Base-by-base conservation (phyloP, 2,113 vertebrate species). In the Rhinogobius similis region DNA sequence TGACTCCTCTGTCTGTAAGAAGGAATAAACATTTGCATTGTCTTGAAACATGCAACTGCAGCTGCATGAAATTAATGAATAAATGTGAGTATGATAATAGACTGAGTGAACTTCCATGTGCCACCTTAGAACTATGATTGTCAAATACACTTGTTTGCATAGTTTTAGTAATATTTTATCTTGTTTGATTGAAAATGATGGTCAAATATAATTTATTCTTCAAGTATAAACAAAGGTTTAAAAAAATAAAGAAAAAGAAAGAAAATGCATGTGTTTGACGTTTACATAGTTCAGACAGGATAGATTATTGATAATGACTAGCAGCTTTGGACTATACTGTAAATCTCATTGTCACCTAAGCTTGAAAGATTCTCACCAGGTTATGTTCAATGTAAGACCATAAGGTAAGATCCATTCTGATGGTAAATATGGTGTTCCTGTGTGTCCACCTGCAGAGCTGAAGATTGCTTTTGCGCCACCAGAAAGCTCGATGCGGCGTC, bases 391-490 rank as follows among this genome's bases (percentile, higher is more conserved):
- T 79, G 39, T 50, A 70, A 75, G n/a, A n/a, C n/a, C n/a, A n/a
- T n/a, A n/a, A n/a, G n/a, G n/a, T n/a, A n/a, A n/a, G 53, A 64
- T 62, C 63, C 6, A 7, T 61, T 76, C 76, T 82, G 46, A 76
- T 77, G 78, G 63, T 38, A 24, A 39, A 83, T 50, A 26, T 8
- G 7, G 52, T 87, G 32, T 36, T 36, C 56, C 79, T 36, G 32
- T 44, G 32, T 58, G 41, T 71, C 62, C 62, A 11, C 79, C 72
- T 68, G 62, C 83, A 94, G 93, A 83, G 90, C 91, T 0, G 93
- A 94, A 73, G 91, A 92, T 73, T 92, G 92, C 66, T 89, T 93
- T 84, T 93, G 89, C 44, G 88, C 91, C 14, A 89, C 89, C 55
- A 85, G 88, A 14, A 92, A 92, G 65, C 83, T 93, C 69, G 92